Evolutionary conservation across 2,113 vertebrate genomes (phyloP).

Genomic region (Candoia aspera): DNA sequence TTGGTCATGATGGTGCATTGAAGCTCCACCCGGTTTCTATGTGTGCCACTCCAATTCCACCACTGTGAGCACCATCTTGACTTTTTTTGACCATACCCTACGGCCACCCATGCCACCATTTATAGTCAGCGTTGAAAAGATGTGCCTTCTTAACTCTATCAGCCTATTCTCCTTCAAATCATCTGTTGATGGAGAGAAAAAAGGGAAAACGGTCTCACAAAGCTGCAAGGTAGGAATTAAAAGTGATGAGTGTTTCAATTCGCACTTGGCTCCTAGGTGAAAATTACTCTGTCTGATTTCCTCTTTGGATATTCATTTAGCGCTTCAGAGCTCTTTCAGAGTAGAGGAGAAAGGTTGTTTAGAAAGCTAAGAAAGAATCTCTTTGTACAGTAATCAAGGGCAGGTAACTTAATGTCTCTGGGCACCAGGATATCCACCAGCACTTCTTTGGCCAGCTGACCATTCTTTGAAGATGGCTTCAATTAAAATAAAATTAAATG

Average conservation of each 20-base stretch:
- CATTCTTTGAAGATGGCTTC: not conserved
- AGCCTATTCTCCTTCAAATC: not conserved
- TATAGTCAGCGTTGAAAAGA: not conserved
- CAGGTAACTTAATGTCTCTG: not conserved
- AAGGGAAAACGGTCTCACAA: not conserved
- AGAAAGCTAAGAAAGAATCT: too few species aligned
- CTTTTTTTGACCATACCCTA: too few species aligned
- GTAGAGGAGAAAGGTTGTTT: not conserved
- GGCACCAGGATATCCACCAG: not conserved
- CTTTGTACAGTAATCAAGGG: not conserved
- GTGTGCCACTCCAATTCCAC: too few species aligned
- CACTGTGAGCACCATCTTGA: too few species aligned
- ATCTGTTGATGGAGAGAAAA: not conserved
- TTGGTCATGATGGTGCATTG: not conserved
- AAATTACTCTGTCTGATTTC: constrained; percentile 9
- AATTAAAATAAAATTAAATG: not conserved
- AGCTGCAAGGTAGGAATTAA: not conserved
- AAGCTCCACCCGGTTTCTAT: not conserved
- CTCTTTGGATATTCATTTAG: constrained; percentile 13
- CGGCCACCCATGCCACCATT: not conserved
- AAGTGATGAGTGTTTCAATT: constrained; percentile 25
- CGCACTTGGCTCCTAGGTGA: constrained; percentile 18
- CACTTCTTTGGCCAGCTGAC: not conserved
- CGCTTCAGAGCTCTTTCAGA: not conserved
- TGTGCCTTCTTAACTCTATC: not conserved